phyloP scores from a whole-genome alignment of 2,797 vertebrate species.

The Poecilia picta region DNA sequence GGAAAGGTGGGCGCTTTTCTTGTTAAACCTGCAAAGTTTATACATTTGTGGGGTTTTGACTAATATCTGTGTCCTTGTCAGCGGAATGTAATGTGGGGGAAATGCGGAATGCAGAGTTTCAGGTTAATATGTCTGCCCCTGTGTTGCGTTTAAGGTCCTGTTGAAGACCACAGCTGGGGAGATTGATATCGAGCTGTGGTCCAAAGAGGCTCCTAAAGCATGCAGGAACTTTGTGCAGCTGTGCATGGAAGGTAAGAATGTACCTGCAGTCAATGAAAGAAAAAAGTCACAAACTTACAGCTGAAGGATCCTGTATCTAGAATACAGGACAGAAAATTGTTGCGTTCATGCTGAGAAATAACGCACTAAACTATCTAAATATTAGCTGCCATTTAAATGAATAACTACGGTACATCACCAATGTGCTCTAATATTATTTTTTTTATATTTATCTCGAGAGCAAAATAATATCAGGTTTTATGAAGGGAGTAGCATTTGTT shows the following conservation, averaged over 20 bases:
- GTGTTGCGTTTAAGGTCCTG: constrained; percentile 83
- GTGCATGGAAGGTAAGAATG: constrained; percentile 92
- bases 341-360: background rate
- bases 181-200: constrained; percentile 96
- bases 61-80: background rate
- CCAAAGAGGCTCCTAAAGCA: constrained; percentile 96
- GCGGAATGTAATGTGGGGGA: background rate
- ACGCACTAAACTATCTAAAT: background rate
- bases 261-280: background rate
- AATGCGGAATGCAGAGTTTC: background rate
- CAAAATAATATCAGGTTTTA: too few relatives aligned
- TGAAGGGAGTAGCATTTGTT: background rate
- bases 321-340: background rate
- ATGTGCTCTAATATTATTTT: too few relatives aligned
- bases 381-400: too few relatives aligned
- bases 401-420: too few relatives aligned
- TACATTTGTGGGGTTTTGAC: background rate
- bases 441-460: too few relatives aligned
- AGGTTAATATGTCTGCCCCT: background rate
- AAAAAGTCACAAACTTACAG: too few relatives aligned
- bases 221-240: constrained; percentile 96
- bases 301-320: background rate
- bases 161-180: constrained; percentile 95
- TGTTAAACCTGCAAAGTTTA: background rate
- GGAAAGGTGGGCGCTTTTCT: constrained; percentile 86